phyloP scores from a whole-genome alignment of 2,113 vertebrate species.

The Beaufortia kweichowensis region DNA sequence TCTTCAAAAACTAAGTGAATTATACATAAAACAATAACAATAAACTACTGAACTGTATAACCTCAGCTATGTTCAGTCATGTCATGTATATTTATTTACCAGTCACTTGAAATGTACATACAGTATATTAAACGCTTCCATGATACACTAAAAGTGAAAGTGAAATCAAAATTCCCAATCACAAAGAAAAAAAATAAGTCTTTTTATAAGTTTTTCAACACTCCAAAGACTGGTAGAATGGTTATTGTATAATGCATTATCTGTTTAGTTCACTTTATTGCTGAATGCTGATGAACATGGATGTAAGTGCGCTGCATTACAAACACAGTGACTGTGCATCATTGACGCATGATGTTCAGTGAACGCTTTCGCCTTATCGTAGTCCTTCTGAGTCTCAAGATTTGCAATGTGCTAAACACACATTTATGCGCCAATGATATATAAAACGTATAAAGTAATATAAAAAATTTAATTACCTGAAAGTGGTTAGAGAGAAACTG shows the following conservation, averaged over 20 bases:
- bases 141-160: constrained; percentile 68
- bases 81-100: not conserved
- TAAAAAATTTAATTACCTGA: constrained; percentile 80
- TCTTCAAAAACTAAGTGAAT: no score
- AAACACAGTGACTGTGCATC: constrained; percentile 52
- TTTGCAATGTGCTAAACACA: constrained; percentile 4
- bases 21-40: no score
- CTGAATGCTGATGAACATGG: not conserved
- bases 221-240: not conserved
- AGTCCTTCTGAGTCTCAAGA: not conserved
- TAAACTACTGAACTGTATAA: no score
- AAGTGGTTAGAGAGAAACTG: constrained; percentile 96
- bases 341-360: not conserved
- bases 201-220: not conserved
- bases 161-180: constrained; percentile 25
- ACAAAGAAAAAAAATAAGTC: constrained; percentile 30
- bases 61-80: no score
- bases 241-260: not conserved
- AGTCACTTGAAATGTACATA: not conserved
- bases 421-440: not conserved
- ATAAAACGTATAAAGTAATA: constrained; percentile 43
- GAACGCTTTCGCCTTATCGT: not conserved
- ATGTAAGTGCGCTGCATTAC: constrained; percentile 23
- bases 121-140: not conserved
- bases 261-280: not conserved